phyloP scores from a whole-genome alignment of 2,113 vertebrate genomes.

The Xiphophorus hellerii region DNA sequence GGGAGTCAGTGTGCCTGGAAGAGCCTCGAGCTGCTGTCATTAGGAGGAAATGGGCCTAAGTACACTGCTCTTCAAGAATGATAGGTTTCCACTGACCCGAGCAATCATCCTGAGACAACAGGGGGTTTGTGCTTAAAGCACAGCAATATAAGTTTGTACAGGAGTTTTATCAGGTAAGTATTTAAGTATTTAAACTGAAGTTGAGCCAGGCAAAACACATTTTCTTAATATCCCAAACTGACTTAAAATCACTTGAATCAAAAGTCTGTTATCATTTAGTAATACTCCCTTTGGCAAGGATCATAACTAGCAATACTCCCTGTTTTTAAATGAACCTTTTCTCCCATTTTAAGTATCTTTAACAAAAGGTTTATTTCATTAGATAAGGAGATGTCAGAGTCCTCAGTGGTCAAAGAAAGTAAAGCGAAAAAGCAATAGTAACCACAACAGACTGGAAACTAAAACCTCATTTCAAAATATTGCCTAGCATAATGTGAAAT shows the following conservation, averaged over 20 bases:
- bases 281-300: neutral
- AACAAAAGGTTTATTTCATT: neutral
- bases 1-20: constrained; percentile 42
- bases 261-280: neutral
- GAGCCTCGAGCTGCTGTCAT: constrained; percentile 64
- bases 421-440: no score
- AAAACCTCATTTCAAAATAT: no score
- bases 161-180: neutral
- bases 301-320: neutral
- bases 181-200: neutral
- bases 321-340: neutral
- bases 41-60: constrained; percentile 57
- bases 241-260: neutral
- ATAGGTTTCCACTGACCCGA: constrained; percentile 43
- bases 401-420: no score
- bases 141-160: neutral
- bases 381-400: no score
- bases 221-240: neutral
- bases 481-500: no score
- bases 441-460: no score
- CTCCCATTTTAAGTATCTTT: neutral
- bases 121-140: constrained; percentile 1
- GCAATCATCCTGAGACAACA: constrained; percentile 39
- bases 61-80: constrained; percentile 48
- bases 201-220: neutral